A percentile compares a stretch with the other conserved stretches of the same genome.
These are phyloP conservation scores for Teleogryllus oceanicus DNA, from an alignment of 2,888 invertebrate genomes.

Conservation along the genomic window DNA sequence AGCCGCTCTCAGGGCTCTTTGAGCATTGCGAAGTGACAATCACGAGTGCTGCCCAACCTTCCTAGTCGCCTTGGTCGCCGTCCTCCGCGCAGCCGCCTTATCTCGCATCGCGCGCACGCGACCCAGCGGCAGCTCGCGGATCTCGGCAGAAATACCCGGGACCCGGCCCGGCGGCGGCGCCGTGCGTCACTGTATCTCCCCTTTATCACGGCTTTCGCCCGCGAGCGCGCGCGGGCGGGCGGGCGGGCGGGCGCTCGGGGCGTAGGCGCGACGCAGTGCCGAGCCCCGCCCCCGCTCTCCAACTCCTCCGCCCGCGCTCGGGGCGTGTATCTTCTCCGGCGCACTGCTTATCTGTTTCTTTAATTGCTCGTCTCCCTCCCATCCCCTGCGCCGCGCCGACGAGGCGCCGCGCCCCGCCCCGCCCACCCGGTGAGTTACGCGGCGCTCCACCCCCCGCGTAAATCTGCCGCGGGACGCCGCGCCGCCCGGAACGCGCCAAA, in stretches of 20 bases:
- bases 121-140: not conserved
- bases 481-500: no score
- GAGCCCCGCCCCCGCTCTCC: not conserved
- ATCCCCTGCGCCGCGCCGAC: not conserved
- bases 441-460: not conserved
- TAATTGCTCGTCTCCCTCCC: not conserved
- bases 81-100: not conserved
- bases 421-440: not conserved
- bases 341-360: constrained; percentile 7
- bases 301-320: not conserved
- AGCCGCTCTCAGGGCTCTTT: no score
- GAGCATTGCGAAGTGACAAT: no score
- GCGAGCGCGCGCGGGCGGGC: not conserved
- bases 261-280: not conserved
- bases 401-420: not conserved
- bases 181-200: constrained; percentile 18
- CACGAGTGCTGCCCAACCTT: not conserved
- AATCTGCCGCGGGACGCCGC: not conserved
- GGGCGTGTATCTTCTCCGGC: not conserved
- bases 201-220: constrained; percentile 4
- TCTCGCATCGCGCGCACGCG: not conserved
- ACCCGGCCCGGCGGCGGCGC: not conserved
- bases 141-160: not conserved
- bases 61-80: not conserved
- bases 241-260: not conserved